Evolutionary conservation across 1,140 invertebrate species (phyloP), one percentile per base, ranked within the genome.

Genomic region (Pristionchus pacificus): DNA sequence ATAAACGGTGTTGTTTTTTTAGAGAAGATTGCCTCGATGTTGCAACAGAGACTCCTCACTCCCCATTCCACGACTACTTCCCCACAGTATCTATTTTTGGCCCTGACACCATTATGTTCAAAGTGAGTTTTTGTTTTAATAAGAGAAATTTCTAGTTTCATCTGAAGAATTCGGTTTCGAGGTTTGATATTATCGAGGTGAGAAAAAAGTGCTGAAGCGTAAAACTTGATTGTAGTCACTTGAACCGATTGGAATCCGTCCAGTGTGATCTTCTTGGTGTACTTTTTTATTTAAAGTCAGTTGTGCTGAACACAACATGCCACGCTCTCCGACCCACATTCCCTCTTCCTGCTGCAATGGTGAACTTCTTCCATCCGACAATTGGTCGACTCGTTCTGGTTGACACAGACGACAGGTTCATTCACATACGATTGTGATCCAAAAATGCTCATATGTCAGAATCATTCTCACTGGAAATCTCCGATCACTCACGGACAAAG

Each of bases 1-100:
- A 19, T 49, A 10, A 49, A 49, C 6, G 38, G 38, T 6, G 19
- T 19, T 10, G 19, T 49, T 19, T 10, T 49, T 66, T 65, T 31
- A 57, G 70, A 55, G 70, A 72, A 65, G 70, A 72, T 61, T 72
- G 70, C 31, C 25, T 72, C 2, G 70, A 72, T 61, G 61, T 72
- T 33, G 57, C 70, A 0, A 72, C 70, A 13, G 70, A 72, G 32
- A 63, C 57, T 10, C 25, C 59, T 3, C 70, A 72, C 29, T 58
- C 65, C 25, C 60, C 60, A 15, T 72, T 65, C 28, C 6, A 59
- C 19, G 60, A 25, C n/a, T 72, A 66, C 24, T 72, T 65, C 55
- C 70, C 70, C 13, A 59, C 70, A 3, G 70, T 72, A 1, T 65
- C 30, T 30, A 72, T 72, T 33, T 72, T 72, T 60, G 70, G 70